These are phyloP conservation scores for Lepilemur ruficaudatus DNA, from an alignment of 2,797 vertebrate genomes.

Conservation along the genomic window DNA sequence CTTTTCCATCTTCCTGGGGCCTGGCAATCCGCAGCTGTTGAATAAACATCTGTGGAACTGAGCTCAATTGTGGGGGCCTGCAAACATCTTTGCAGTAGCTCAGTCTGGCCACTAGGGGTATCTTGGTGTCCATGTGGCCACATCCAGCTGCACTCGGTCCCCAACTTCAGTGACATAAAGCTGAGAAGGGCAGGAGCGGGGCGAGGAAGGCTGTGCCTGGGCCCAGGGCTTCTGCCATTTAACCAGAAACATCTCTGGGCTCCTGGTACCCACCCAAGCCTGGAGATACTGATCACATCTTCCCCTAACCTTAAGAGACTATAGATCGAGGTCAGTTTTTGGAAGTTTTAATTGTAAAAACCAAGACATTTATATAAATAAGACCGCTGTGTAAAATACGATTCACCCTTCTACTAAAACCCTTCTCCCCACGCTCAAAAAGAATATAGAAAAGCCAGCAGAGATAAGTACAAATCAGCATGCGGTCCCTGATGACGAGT, in stretches of 20 bases:
- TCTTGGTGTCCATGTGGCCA: neutral
- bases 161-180: accelerated
- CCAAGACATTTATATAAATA: slow-evolving; percentile 85
- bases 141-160: accelerated
- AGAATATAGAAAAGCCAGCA: slow-evolving; percentile 76
- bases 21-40: neutral
- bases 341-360: slow-evolving; percentile 85
- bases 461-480: slow-evolving; percentile 78
- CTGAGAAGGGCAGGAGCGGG: accelerated
- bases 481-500: slow-evolving; percentile 79
- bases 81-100: accelerated
- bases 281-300: neutral
- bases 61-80: accelerated
- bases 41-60: neutral
- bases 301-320: neutral
- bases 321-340: slow-evolving; percentile 33
- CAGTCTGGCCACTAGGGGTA: neutral
- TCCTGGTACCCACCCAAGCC: neutral
- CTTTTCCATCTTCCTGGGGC: neutral
- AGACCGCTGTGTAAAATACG: slow-evolving; percentile 80
- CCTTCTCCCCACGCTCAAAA: slow-evolving; percentile 78
- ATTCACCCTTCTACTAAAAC: slow-evolving; percentile 79
- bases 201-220: accelerated
- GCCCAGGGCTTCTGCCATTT: accelerated
- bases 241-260: neutral